A percentile compares a stretch with the other conserved stretches of the same genome.
phyloP scores from a whole-genome alignment of 2,888 invertebrate genomes.

The Thereva unica region DNA sequence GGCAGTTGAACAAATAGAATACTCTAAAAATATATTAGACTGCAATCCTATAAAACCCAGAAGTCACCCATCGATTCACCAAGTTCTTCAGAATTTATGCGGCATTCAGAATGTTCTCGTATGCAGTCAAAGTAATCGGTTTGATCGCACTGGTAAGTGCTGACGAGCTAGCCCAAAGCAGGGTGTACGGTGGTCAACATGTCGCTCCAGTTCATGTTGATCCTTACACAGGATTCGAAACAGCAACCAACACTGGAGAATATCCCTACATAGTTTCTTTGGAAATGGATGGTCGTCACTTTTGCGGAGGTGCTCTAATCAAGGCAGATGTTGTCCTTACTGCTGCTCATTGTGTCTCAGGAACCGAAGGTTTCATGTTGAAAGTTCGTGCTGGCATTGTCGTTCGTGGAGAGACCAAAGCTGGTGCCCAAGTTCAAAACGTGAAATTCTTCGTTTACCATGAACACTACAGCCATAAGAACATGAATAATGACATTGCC shows the following conservation, averaged over 20 bases:
- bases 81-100: too few species aligned
- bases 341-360: conserved; percentile 3
- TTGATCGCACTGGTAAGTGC: too few species aligned
- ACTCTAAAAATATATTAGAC: too few species aligned
- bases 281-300: not conserved
- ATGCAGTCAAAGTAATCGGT: too few species aligned
- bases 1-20: too few species aligned
- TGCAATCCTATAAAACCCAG: too few species aligned
- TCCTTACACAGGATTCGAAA: conserved; percentile 7
- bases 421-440: conserved; percentile 1
- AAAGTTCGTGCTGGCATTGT: conserved; percentile 11
- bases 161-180: too few species aligned
- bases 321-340: conserved; percentile 6
- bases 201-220: conserved; percentile 4
- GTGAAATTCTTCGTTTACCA: not conserved
- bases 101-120: too few species aligned
- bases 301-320: conserved; percentile 5
- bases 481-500: not conserved
- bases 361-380: not conserved
- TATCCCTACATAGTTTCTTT: conserved; percentile 8
- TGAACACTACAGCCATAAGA: not conserved
- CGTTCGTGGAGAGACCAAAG: not conserved
- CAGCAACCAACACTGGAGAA: conserved; percentile 2
- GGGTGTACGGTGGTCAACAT: conserved; percentile 3
- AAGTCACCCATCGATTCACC: too few species aligned